A percentile compares a stretch with the other conserved stretches of the same genome.
Evolutionary conservation across 2,888 invertebrate species (phyloP).

Genomic region (Hololepta plana): DNA sequence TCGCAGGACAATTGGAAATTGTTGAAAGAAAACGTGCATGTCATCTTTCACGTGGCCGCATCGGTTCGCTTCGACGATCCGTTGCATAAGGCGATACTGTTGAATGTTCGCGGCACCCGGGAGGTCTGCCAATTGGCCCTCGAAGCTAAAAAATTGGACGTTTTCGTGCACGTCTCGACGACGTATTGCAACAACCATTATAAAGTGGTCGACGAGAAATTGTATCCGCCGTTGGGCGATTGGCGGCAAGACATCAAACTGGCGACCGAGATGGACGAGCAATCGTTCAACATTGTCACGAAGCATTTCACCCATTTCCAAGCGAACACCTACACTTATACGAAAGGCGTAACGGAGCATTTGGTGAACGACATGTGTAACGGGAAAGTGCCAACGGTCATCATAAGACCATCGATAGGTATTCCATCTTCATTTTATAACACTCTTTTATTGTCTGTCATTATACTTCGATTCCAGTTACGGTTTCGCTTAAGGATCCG

Average conservation of each 20-base stretch:
- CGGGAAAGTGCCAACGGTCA: conserved; percentile 49
- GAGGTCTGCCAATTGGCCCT: conserved; percentile 42
- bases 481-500: conserved; percentile 34
- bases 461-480: too few species aligned
- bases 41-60: conserved; percentile 65
- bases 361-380: conserved; percentile 42
- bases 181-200: conserved; percentile 72
- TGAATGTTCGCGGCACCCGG: conserved; percentile 47
- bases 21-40: conserved; percentile 38
- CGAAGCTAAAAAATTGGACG: conserved; percentile 49
- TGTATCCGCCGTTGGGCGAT: conserved; percentile 51
- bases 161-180: conserved; percentile 68
- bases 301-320: conserved; percentile 41
- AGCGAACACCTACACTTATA: conserved; percentile 85
- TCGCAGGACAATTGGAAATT: conserved; percentile 25
- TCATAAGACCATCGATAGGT: conserved; percentile 79
- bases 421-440: too few species aligned
- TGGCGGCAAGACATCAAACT: conserved; percentile 49
- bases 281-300: conserved; percentile 35
- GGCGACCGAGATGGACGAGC: conserved; percentile 40
- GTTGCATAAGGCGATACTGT: conserved; percentile 40
- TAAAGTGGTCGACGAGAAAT: conserved; percentile 50
- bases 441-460: too few species aligned
- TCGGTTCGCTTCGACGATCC: conserved; percentile 72
- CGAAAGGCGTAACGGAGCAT: conserved; percentile 75